A percentile compares a stretch with the other conserved stretches of the same genome.
Evolutionary conservation across 2,797 vertebrate genomes (phyloP).

Genomic region (Pipistrellus pipistrellus): DNA sequence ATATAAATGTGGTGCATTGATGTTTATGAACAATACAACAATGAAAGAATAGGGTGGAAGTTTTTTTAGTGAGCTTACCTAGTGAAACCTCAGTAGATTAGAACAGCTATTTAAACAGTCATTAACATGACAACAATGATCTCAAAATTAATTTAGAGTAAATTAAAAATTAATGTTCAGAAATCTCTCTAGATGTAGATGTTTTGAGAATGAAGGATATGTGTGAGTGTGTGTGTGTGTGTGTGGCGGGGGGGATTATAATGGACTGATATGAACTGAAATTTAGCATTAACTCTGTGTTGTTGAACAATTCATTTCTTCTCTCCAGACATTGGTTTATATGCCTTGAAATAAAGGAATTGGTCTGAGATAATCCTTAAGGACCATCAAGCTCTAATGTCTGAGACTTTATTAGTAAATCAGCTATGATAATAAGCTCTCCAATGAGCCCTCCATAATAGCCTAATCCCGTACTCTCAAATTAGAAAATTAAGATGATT

Average conservation of each 20-base stretch:
- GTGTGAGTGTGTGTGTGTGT: background rate
- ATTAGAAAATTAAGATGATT: constrained; percentile 39
- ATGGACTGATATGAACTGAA: background rate
- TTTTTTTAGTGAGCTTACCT: background rate
- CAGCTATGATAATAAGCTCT: background rate
- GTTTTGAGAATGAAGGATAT: background rate
- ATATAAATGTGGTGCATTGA: background rate
- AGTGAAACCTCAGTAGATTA: constrained; percentile 30
- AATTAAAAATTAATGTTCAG: constrained; percentile 47
- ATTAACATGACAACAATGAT: constrained; percentile 48
- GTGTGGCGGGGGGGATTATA: no score
- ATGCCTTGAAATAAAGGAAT: background rate
- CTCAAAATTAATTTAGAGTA: constrained; percentile 62
- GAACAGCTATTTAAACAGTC: background rate
- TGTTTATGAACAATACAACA: background rate
- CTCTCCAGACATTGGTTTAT: constrained; percentile 33
- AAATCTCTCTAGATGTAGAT: background rate
- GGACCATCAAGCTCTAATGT: background rate
- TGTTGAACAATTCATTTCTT: background rate
- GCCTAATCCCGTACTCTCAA: background rate
- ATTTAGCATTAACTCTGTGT: background rate
- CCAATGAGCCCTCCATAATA: background rate
- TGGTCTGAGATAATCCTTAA: constrained; percentile 2
- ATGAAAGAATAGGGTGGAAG: background rate
- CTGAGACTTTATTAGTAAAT: constrained; percentile 37